Percentiles rank a stretch among this genome's conserved stretches.
These are phyloP conservation scores for Poicephalus gulielmi DNA, from an alignment of 2,113 vertebrate genomes.

Conservation along the genomic window DNA sequence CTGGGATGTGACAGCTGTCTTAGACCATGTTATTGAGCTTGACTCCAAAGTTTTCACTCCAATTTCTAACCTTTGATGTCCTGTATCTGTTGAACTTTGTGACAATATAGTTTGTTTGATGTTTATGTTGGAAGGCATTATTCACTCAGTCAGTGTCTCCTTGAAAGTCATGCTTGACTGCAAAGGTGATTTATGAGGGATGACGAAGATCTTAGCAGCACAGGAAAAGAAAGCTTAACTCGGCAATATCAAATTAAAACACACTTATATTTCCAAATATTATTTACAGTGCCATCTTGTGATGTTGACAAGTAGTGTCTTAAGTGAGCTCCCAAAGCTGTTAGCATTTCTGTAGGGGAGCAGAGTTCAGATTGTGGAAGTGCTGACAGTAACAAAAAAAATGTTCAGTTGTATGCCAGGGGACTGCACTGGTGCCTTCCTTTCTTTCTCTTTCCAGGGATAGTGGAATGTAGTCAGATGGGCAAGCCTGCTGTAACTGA, in stretches of 20 bases:
- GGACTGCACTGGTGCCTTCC: background rate
- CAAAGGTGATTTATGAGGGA: background rate
- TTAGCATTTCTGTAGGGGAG: background rate
- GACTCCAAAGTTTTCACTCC: background rate
- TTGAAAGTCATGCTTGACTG: background rate
- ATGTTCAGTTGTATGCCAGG: rapidly evolving
- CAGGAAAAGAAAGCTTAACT: background rate
- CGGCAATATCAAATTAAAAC: background rate
- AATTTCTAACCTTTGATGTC: background rate
- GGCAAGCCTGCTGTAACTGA: background rate
- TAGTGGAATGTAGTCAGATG: background rate
- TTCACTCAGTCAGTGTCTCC: background rate
- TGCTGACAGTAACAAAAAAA: background rate
- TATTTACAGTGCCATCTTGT: background rate
- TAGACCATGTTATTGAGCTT: background rate
- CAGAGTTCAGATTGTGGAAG: background rate
- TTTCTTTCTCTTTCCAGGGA: background rate
- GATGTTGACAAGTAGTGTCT: background rate
- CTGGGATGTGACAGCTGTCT: background rate
- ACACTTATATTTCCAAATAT: background rate
- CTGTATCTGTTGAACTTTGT: background rate
- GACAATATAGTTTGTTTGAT: background rate
- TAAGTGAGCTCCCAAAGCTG: background rate
- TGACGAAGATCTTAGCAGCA: background rate
- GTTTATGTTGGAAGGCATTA: background rate